Percentiles rank a stretch among this genome's conserved stretches.
Evolutionary conservation across 2,113 vertebrate species (phyloP).

Genomic region (Pluvialis apricaria): DNA sequence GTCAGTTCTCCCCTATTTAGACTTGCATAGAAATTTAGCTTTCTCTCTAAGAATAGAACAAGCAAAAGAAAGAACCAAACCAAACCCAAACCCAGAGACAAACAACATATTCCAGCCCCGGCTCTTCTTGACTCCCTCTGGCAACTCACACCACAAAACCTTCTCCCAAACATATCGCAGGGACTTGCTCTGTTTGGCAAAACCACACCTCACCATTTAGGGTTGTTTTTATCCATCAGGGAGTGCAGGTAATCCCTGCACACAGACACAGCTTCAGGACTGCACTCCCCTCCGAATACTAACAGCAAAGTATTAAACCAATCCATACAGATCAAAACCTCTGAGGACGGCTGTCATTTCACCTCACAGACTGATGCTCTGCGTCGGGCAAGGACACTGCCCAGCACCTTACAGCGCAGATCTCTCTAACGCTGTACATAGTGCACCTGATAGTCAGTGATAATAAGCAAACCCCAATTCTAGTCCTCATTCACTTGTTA

Average conservation of each 20-base stretch:
- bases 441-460: rapidly evolving
- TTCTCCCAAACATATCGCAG: rapidly evolving
- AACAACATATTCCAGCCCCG: background rate
- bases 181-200: background rate
- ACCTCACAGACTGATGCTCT: no score
- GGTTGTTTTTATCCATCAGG: background rate
- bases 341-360: rapidly evolving
- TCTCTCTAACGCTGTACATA: background rate
- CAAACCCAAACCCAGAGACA: background rate
- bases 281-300: rapidly evolving
- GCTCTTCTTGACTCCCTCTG: background rate
- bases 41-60: background rate
- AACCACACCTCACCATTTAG: background rate
- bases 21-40: background rate
- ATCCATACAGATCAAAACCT: background rate
- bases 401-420: background rate
- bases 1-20: background rate
- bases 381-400: no score
- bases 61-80: background rate
- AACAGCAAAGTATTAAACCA: background rate
- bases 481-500: background rate
- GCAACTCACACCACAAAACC: background rate
- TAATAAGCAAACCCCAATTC: background rate
- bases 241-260: background rate
- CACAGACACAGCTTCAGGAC: background rate